These are phyloP conservation scores for Pomacea canaliculata DNA, from an alignment of 2,888 invertebrate genomes.

Conservation along the genomic window DNA sequence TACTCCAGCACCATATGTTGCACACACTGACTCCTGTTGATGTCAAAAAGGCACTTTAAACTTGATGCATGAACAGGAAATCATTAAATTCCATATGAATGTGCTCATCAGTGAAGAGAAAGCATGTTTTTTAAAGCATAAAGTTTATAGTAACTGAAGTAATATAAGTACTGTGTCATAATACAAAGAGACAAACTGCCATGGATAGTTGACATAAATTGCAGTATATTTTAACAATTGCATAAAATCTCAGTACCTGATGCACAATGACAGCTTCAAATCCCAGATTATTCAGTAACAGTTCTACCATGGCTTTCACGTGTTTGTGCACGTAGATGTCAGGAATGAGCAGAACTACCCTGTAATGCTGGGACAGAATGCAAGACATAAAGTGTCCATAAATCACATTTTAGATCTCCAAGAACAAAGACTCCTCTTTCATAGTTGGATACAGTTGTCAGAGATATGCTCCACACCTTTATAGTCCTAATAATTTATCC, in stretches of 20 bases:
- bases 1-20: slow-evolving; percentile 86
- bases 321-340: slow-evolving; percentile 90
- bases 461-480: background rate
- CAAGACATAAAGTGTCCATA: background rate
- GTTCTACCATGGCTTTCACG: slow-evolving; percentile 85
- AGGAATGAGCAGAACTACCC: slow-evolving; percentile 88
- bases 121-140: too few relatives aligned
- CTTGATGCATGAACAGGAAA: background rate
- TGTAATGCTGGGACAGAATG: slow-evolving; percentile 76
- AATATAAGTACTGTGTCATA: too few relatives aligned
- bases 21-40: slow-evolving; percentile 83
- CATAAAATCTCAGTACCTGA: slow-evolving; percentile 73
- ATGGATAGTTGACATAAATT: too few relatives aligned
- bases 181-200: too few relatives aligned
- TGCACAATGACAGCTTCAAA: slow-evolving; percentile 87
- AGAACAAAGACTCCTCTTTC: background rate
- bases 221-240: too few relatives aligned
- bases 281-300: slow-evolving; percentile 84
- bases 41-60: background rate
- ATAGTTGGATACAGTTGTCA: background rate
- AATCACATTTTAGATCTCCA: background rate
- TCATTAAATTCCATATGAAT: too few relatives aligned
- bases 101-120: too few relatives aligned
- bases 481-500: too few relatives aligned
- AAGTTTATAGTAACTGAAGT: too few relatives aligned